These are phyloP conservation scores for Agrypnia vestita DNA, from an alignment of 1,140 invertebrate species.

Conservation along the genomic window DNA sequence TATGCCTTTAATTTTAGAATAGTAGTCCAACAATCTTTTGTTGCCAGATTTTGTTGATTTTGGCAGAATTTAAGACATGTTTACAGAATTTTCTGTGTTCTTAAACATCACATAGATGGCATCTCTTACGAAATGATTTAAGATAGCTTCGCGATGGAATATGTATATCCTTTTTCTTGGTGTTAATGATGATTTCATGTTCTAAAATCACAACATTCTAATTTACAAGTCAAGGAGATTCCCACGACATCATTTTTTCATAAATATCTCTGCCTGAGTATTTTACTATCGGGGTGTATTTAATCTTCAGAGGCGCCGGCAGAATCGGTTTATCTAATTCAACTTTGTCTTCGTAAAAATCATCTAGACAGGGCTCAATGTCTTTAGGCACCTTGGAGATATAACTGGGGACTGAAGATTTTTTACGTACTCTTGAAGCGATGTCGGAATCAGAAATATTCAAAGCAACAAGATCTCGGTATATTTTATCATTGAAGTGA, in stretches of 20 bases:
- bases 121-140: too few relatives aligned
- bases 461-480: constrained; percentile 70
- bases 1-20: too few relatives aligned
- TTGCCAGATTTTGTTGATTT: neutral
- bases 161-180: too few relatives aligned
- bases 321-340: constrained; percentile 64
- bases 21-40: neutral
- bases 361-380: constrained; percentile 70
- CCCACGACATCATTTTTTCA: constrained; percentile 48
- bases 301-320: constrained; percentile 65
- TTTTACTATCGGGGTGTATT: constrained; percentile 64
- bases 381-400: constrained; percentile 63
- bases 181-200: too few relatives aligned
- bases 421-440: constrained; percentile 63
- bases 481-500: constrained; percentile 70
- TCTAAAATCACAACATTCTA: too few relatives aligned
- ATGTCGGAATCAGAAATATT: constrained; percentile 65
- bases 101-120: too few relatives aligned
- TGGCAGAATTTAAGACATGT: too few relatives aligned
- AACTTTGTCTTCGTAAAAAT: constrained; percentile 66
- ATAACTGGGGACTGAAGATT: constrained; percentile 53
- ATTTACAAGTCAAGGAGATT: constrained; percentile 27
- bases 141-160: too few relatives aligned
- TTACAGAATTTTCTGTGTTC: too few relatives aligned
- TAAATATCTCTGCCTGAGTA: constrained; percentile 61